These are phyloP conservation scores for Mermis nigrescens DNA, from an alignment of 2,888 invertebrate genomes.

Conservation along the genomic window DNA sequence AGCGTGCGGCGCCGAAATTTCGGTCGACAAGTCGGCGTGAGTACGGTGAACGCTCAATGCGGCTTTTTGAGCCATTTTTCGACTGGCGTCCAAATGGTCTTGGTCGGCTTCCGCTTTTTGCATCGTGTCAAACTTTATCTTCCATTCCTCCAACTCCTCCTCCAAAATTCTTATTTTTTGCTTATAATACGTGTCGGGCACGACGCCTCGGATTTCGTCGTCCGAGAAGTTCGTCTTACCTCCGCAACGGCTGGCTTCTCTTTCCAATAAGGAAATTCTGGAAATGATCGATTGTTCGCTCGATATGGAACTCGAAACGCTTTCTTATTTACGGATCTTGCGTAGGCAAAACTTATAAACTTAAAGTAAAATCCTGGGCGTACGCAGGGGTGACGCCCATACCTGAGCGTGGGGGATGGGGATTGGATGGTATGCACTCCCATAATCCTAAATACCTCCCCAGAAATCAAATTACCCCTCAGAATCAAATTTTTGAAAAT, in stretches of 20 bases:
- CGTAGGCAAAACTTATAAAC: too few species aligned
- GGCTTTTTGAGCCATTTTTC: too few species aligned
- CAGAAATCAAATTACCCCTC: too few species aligned
- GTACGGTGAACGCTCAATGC: slow-evolving; percentile 54
- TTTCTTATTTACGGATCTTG: too few species aligned
- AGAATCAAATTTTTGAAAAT: too few species aligned
- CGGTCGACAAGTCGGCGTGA: slow-evolving; percentile 42
- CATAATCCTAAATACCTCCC: too few species aligned
- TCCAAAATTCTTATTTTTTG: slow-evolving; percentile 43
- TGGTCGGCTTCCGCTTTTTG: slow-evolving; percentile 31
- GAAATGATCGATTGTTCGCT: too few species aligned
- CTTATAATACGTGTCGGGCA: slow-evolving; percentile 38
- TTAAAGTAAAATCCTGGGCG: too few species aligned
- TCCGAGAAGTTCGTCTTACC: slow-evolving; percentile 9
- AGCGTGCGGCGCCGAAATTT: background rate
- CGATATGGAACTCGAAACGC: too few species aligned
- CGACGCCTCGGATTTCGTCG: background rate
- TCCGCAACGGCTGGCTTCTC: slow-evolving; percentile 9
- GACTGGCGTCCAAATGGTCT: slow-evolving; percentile 32
- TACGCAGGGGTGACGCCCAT: too few species aligned
- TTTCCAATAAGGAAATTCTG: slow-evolving; percentile 10
- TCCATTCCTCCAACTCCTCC: slow-evolving; percentile 47
- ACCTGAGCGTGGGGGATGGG: too few species aligned
- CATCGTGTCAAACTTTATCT: slow-evolving; percentile 24
- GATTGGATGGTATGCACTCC: too few species aligned